Evolutionary conservation across 2,113 vertebrate genomes (phyloP), one percentile per base, ranked within the genome.

Genomic region (Ondatra zibethicus): DNA sequence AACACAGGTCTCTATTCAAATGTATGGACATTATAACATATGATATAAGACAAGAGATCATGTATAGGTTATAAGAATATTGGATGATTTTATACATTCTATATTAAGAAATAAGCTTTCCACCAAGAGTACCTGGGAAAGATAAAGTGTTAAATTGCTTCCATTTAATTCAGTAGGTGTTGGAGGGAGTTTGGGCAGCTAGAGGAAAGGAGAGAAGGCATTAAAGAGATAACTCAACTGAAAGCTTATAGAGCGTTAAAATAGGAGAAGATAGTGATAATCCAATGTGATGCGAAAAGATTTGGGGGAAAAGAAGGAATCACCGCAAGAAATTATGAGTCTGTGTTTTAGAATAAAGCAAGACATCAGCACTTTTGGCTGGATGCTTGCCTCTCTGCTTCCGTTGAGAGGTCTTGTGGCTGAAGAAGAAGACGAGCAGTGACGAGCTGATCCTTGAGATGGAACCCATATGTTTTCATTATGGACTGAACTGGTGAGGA

Each of bases 401-500:
- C 90, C 16, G 12, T 50, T 9, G 47, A 68, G 76, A 72, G 39
- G 39, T 63, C 65, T 85, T 16, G 39, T 95, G 77, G 61, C 92
- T 73, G 4, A 47, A 89, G 42, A 47, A 89, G 42, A 92, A 47
- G 68, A 91, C 61, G 84, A 47, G 65, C 65, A 1, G 7, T 52
- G 42, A 55, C 68, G 55, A 89, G 42, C 36, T 50, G 75, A 47
- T 76, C 58, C 80, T 76, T 1, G 33, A 39, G 45, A 63, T 39
- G n/a, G 42, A 33, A 61, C n/a, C 50, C 76, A 52, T 73, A 14
- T 86, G 91, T 81, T 92, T 72, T 92, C 84, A 86, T 95, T 77
- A 76, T 7, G 31, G 50, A 3, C 39, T 66, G 61, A 77, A 39
- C 65, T 36, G 29, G 73, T 70, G 73, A 72, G 21, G 66, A 91